These are phyloP conservation scores for Serrognathus titanus DNA, from an alignment of 2,888 invertebrate species.

Conservation along the genomic window DNA sequence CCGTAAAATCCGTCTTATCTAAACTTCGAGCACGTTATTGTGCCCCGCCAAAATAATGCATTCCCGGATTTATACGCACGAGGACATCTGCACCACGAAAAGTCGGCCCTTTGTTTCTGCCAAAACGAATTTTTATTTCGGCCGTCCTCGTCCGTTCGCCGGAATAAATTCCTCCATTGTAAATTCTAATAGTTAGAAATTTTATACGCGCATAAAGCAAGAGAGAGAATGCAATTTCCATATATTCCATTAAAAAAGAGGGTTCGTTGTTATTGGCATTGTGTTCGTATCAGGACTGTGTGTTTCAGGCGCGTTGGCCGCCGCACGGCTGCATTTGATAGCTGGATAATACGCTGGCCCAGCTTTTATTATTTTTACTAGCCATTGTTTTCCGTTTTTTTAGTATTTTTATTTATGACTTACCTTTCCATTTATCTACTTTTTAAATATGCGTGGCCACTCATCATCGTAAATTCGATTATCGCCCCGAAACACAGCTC, in stretches of 20 bases:
- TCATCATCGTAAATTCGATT: constrained; percentile 5
- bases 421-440: constrained; percentile 3
- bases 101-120: neutral
- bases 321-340: constrained; percentile 43
- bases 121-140: neutral
- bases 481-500: neutral
- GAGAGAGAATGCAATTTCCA: constrained; percentile 16
- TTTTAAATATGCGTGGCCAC: constrained; percentile 3
- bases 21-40: neutral
- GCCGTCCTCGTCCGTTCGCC: neutral
- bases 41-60: neutral
- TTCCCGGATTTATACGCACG: neutral
- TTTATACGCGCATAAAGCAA: neutral
- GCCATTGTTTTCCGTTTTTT: constrained; percentile 41
- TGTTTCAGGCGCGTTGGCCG: constrained; percentile 31
- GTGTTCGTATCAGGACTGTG: constrained; percentile 40
- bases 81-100: neutral
- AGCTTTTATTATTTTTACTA: constrained; percentile 41
- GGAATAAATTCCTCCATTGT: neutral
- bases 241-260: constrained; percentile 38
- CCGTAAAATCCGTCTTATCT: constrained; percentile 5
- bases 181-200: neutral
- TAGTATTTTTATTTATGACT: constrained; percentile 32
- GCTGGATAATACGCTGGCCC: constrained; percentile 42
- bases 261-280: constrained; percentile 44